phyloP scores from a whole-genome alignment of 35 echinoderm and acorn worm genomes.

The Diadema setosum region DNA sequence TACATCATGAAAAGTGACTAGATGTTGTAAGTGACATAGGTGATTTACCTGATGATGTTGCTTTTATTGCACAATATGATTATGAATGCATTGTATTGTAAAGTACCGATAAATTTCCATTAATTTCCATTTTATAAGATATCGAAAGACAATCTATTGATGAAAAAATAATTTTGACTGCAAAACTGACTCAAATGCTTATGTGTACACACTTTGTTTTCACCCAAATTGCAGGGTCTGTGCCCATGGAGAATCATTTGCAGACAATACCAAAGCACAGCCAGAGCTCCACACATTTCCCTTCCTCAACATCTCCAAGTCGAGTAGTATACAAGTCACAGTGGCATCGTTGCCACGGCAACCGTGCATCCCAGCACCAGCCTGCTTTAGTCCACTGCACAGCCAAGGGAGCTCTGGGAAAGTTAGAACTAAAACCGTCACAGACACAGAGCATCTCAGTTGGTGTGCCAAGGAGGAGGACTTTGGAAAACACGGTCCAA shows the following conservation, averaged over 20 bases:
- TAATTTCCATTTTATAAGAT: no score
- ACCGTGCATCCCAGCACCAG: constrained; percentile 45
- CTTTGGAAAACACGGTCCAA: neutral
- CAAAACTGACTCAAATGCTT: no score
- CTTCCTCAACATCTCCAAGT: constrained; percentile 69
- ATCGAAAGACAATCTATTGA: no score
- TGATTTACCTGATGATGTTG: no score
- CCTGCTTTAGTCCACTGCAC: constrained; percentile 33
- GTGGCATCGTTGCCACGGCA: constrained; percentile 83
- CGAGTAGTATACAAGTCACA: constrained; percentile 71
- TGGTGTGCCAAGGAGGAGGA: neutral
- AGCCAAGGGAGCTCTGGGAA: constrained; percentile 1
- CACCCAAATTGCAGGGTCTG: constrained; percentile 69
- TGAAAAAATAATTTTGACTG: no score
- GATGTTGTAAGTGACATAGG: no score
- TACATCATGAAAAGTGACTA: no score
- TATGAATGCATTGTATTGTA: no score
- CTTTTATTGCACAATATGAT: no score
- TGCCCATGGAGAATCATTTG: constrained; percentile 93
- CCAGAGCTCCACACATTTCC: constrained; percentile 91
- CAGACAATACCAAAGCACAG: constrained; percentile 54
- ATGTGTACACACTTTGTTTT: no score
- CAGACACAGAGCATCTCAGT: neutral
- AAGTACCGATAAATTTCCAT: no score
- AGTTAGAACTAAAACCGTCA: neutral